These are phyloP conservation scores for Aethes cnicana DNA, from an alignment of 2,888 invertebrate species.

Conservation along the genomic window DNA sequence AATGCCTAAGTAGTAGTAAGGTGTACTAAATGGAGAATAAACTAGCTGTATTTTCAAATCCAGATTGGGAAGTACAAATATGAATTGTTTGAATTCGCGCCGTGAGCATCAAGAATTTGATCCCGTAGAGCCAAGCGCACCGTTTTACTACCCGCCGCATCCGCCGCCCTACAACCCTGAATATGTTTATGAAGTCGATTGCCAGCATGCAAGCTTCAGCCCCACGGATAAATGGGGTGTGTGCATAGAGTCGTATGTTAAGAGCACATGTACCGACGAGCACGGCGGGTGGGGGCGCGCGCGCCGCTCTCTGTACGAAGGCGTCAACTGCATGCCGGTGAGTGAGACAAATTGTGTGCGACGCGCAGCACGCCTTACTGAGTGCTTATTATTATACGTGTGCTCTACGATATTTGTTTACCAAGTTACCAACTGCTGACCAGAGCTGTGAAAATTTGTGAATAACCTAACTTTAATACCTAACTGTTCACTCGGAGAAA, in stretches of 20 bases:
- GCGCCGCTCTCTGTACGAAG: conserved; percentile 73
- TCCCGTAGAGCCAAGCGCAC: conserved; percentile 54
- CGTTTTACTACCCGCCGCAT: conserved; percentile 61
- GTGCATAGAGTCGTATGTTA: conserved; percentile 45
- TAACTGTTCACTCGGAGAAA: conserved; percentile 1
- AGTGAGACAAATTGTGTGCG: conserved; percentile 63
- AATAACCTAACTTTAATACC: conserved; percentile 6
- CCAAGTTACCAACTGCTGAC: conserved; percentile 29
- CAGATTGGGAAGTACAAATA: conserved; percentile 40
- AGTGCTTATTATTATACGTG: conserved; percentile 45
- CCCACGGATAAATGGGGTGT: conserved; percentile 43
- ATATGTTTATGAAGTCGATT: conserved; percentile 51
- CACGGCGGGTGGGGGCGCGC: conserved; percentile 56
- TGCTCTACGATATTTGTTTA: conserved; percentile 42
- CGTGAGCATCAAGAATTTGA: conserved; percentile 51
- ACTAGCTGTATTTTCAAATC: conserved; percentile 5
- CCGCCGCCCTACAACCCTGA: conserved; percentile 73
- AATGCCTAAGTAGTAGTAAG: no score
- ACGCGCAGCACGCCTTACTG: conserved; percentile 50
- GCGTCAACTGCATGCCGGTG: conserved; percentile 74
- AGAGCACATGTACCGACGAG: conserved; percentile 46
- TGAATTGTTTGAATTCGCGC: conserved; percentile 67
- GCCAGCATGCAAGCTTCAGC: conserved; percentile 40
- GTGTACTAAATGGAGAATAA: not conserved
- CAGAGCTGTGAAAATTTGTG: conserved; percentile 9